Percentiles rank a stretch among this genome's conserved stretches.
phyloP scores from a whole-genome alignment of 1,140 invertebrate genomes.

The Drosophila simulans region DNA sequence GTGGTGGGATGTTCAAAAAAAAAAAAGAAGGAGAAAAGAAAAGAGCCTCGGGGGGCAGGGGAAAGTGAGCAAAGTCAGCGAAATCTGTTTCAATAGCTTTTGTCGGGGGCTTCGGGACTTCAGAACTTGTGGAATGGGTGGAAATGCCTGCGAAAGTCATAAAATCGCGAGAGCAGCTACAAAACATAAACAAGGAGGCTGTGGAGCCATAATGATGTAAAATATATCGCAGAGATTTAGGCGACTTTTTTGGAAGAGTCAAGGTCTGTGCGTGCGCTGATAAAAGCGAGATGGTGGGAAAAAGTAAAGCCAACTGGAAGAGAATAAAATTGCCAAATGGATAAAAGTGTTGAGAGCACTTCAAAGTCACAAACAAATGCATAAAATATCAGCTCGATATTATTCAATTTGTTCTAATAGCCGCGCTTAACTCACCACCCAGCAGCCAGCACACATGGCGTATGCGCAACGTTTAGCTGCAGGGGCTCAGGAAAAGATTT shows the following conservation, averaged over 20 bases:
- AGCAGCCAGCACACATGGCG: constrained; percentile 61
- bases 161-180: constrained; percentile 76
- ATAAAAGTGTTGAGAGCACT: constrained; percentile 66
- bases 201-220: constrained; percentile 77
- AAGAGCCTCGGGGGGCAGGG: constrained; percentile 16
- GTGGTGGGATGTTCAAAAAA: constrained; percentile 4
- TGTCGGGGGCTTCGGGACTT: constrained; percentile 6
- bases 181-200: constrained; percentile 68
- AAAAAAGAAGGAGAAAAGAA: not conserved
- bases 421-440: constrained; percentile 62
- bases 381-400: constrained; percentile 71
- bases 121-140: constrained; percentile 3
- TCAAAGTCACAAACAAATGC: constrained; percentile 81
- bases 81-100: constrained; percentile 74
- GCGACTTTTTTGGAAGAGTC: constrained; percentile 42
- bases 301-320: constrained; percentile 25
- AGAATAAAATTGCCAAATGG: constrained; percentile 31
- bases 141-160: constrained; percentile 61
- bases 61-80: constrained; percentile 68
- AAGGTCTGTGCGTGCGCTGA: constrained; percentile 76
- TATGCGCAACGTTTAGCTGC: constrained; percentile 68
- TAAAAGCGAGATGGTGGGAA: constrained; percentile 47
- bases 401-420: constrained; percentile 81
- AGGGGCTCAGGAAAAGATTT: constrained; percentile 34
- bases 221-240: constrained; percentile 80